phyloP scores from a whole-genome alignment of 2,113 vertebrate species.

The Mus spicilegus region DNA sequence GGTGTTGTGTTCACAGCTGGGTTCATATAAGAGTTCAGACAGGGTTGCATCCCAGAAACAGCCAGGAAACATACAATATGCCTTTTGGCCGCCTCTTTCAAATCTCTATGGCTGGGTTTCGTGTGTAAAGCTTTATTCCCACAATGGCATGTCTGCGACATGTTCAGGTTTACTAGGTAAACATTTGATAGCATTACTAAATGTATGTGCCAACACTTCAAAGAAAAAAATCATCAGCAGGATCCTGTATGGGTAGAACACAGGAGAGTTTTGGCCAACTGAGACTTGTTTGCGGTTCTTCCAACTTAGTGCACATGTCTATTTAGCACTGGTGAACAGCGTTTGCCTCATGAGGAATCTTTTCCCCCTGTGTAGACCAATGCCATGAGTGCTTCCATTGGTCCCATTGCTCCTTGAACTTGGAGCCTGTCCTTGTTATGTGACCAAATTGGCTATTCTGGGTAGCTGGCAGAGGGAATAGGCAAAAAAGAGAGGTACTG shows the following conservation, averaged over 20 bases:
- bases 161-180: conserved; percentile 78
- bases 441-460: neutral
- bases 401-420: neutral
- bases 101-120: conserved; percentile 80
- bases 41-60: neutral
- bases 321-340: neutral
- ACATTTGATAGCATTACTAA: conserved; percentile 79
- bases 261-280: neutral
- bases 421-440: neutral
- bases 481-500: conserved; percentile 73
- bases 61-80: neutral
- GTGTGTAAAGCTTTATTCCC: conserved; percentile 74
- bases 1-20: neutral
- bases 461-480: neutral
- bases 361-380: neutral
- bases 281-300: neutral
- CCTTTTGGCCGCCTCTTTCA: conserved; percentile 66
- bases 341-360: neutral
- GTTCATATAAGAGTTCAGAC: conserved; percentile 43
- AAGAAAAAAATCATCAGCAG: conserved; percentile 77
- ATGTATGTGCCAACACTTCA: conserved; percentile 76
- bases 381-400: neutral
- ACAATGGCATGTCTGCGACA: conserved; percentile 74
- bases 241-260: neutral
- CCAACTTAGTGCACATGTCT: neutral